These are phyloP conservation scores for Syrmaticus mikado DNA, from an alignment of 2,113 vertebrate genomes.

Conservation along the genomic window DNA sequence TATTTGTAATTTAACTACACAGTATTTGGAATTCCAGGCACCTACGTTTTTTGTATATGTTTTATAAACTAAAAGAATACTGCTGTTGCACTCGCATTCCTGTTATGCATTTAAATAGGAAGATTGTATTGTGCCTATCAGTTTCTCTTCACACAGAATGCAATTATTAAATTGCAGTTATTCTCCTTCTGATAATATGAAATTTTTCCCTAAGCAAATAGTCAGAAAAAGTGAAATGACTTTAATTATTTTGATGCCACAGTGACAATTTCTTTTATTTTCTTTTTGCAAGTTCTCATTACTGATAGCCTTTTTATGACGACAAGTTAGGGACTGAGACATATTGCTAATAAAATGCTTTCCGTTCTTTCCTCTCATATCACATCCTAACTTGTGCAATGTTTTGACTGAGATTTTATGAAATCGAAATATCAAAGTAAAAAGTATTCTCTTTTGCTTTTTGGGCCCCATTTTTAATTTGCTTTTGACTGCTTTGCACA, in stretches of 20 bases:
- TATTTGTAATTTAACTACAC: background rate
- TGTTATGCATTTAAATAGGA: background rate
- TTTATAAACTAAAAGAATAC: background rate
- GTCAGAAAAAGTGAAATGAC: background rate
- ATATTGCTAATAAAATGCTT: background rate
- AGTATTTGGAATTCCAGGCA: background rate
- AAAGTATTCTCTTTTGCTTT: background rate
- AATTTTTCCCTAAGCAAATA: constrained; percentile 17
- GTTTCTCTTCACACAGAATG: background rate
- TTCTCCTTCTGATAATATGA: constrained; percentile 14
- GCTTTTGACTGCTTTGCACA: background rate
- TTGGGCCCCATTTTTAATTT: background rate
- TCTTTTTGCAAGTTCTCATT: background rate
- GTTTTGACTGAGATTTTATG: background rate
- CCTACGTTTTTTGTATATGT: background rate
- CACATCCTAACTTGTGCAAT: background rate
- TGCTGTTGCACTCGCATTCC: background rate
- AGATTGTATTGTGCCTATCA: background rate
- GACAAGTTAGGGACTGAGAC: background rate
- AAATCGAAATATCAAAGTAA: background rate
- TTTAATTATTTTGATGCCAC: constrained; percentile 19
- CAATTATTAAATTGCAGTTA: constrained; percentile 27
- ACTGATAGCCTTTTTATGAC: background rate
- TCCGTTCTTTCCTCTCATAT: background rate
- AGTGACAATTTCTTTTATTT: background rate